phyloP scores from a whole-genome alignment of 2,113 vertebrate species.

The Tautogolabrus adspersus region DNA sequence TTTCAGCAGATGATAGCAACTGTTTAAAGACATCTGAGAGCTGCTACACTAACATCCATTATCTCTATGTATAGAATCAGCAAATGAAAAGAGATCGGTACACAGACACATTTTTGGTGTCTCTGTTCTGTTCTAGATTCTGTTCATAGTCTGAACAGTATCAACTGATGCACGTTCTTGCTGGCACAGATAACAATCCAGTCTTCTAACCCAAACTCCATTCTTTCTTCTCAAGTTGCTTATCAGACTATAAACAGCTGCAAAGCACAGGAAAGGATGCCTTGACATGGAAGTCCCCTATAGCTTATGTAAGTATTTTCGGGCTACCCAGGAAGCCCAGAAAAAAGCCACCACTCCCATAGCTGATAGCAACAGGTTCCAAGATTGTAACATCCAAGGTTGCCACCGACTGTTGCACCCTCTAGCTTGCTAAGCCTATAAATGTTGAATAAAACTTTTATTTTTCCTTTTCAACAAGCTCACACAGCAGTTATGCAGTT shows the following conservation, averaged over 20 bases:
- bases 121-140: background rate
- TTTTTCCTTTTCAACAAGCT: background rate
- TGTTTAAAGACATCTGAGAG: background rate
- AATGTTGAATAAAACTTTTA: background rate
- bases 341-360: no score
- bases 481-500: background rate
- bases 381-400: background rate
- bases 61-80: no score
- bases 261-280: no score
- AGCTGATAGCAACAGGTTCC: no score
- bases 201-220: no score
- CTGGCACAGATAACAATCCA: no score
- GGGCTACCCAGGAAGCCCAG: no score
- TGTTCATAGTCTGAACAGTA: background rate
- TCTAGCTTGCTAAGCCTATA: background rate
- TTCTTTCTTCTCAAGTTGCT: no score
- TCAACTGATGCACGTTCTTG: background rate
- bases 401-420: background rate
- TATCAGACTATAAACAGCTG: no score
- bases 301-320: no score
- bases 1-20: background rate
- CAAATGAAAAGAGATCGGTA: no score
- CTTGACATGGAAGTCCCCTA: background rate
- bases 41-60: background rate
- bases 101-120: background rate